These are phyloP conservation scores for Pica pica DNA, from an alignment of 2,113 vertebrate species.

Conservation along the genomic window DNA sequence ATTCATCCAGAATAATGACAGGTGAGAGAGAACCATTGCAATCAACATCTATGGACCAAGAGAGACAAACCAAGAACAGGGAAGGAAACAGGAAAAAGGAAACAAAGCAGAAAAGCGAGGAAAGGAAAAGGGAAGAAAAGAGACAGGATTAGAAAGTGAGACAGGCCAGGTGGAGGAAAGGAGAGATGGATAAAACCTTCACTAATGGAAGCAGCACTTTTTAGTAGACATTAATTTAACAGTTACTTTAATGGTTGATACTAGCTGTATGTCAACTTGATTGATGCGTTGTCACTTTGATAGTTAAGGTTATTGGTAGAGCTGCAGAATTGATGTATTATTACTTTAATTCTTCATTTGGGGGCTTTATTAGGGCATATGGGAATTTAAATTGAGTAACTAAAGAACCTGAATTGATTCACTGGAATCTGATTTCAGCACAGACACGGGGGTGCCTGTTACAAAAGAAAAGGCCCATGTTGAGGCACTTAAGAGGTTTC, in stretches of 20 bases:
- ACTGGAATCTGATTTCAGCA: not conserved
- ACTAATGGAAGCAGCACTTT: conserved; percentile 59
- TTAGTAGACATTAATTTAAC: conserved; percentile 65
- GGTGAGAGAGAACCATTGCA: not conserved
- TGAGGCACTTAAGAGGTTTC: not conserved
- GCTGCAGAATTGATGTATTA: conserved; percentile 60
- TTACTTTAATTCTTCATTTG: conserved; percentile 70
- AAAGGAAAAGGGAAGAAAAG: not conserved
- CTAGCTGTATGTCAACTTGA: conserved; percentile 66
- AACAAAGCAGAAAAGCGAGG: not conserved
- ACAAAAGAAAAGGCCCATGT: not conserved
- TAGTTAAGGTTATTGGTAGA: conserved; percentile 67
- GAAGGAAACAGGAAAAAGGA: not conserved
- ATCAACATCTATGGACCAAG: not conserved
- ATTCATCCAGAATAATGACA: not conserved
- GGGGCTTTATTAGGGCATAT: conserved; percentile 62
- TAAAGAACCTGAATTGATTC: conserved; percentile 40
- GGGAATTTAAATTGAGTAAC: conserved; percentile 64
- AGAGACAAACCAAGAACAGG: not conserved
- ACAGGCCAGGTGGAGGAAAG: not conserved
- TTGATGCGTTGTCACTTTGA: conserved; percentile 64
- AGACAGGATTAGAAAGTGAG: not conserved
- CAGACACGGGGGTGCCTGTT: not conserved
- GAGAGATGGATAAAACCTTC: conserved; percentile 7
- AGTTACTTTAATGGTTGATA: conserved; percentile 68